Percentiles rank a stretch among this genome's conserved stretches.
Conservation (phyloP, 2,888 invertebrate species). For the Rambutsinella grinnellia region DNA sequence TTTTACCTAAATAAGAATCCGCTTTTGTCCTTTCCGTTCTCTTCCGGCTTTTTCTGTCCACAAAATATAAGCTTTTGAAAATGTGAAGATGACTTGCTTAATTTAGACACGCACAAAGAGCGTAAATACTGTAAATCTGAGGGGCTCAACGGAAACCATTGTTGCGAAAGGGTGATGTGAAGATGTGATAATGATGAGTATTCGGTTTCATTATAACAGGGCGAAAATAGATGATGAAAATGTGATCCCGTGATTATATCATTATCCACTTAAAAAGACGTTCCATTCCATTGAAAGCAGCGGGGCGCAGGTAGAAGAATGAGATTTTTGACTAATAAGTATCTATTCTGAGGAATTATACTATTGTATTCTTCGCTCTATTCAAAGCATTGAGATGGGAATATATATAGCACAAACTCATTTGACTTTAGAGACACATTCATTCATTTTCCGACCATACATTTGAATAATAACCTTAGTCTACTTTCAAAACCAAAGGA, state of each 20-base stretch:
- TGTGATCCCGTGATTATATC: slow-evolving; percentile 48
- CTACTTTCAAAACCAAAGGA: too few relatives aligned
- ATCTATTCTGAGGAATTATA: slow-evolving; percentile 37
- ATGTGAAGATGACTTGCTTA: slow-evolving; percentile 28
- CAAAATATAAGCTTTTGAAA: slow-evolving; percentile 8
- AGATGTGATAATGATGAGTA: slow-evolving; percentile 6
- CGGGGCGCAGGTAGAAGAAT: slow-evolving; percentile 22
- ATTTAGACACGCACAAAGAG: slow-evolving; percentile 3
- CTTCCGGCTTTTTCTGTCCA: slow-evolving; percentile 32
- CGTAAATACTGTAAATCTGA: slow-evolving; percentile 5
- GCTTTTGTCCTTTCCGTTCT: slow-evolving; percentile 18
- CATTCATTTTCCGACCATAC: too few relatives aligned
- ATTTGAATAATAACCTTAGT: too few relatives aligned
- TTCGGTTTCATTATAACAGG: slow-evolving; percentile 5
- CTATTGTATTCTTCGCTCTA: slow-evolving; percentile 6
- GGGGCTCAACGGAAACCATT: too few relatives aligned
- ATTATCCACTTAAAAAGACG: slow-evolving; percentile 40
- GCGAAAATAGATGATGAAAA: slow-evolving; percentile 14
- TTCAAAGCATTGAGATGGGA: slow-evolving; percentile 13
- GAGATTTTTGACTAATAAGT: slow-evolving; percentile 40
- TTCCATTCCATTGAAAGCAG: slow-evolving; percentile 44
- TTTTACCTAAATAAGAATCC: neutral
- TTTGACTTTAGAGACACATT: too few relatives aligned
- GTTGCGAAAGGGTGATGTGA: too few relatives aligned
- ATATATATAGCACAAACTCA: too few relatives aligned